Percentiles rank a stretch among this genome's conserved stretches.
These are phyloP conservation scores for Ceyx cyanopectus DNA, from an alignment of 2,113 vertebrate species.

Conservation along the genomic window DNA sequence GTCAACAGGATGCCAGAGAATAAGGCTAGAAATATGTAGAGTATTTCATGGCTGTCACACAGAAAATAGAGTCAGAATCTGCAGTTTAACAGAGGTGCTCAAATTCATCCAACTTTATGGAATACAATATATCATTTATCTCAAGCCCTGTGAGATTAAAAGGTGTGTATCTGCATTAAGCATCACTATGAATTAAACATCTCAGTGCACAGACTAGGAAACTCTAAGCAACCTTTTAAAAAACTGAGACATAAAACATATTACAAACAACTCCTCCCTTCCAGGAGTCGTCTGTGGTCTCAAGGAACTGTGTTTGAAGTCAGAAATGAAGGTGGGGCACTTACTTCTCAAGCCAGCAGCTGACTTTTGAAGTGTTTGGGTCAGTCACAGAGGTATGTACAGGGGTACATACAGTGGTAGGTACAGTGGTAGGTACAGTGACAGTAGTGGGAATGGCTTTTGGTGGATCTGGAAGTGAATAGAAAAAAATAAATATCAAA, in stretches of 20 bases:
- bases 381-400: background rate
- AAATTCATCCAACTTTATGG: background rate
- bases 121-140: background rate
- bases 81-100: background rate
- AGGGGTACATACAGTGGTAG: background rate
- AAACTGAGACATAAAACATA: too few relatives aligned
- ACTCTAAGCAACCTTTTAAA: background rate
- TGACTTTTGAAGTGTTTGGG: background rate
- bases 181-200: background rate
- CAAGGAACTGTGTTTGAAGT: background rate
- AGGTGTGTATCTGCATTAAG: background rate
- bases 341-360: slow-evolving; percentile 6
- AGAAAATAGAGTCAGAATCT: background rate
- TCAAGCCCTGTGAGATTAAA: accelerated
- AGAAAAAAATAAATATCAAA: background rate
- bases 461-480: background rate
- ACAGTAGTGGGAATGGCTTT: background rate
- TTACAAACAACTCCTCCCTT: background rate
- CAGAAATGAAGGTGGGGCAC: background rate
- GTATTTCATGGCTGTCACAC: background rate
- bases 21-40: slow-evolving; percentile 48
- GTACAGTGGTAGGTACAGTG: background rate
- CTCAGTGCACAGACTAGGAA: background rate
- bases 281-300: background rate
- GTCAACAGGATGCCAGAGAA: slow-evolving; percentile 57